Evolutionary conservation across 2,797 vertebrate genomes (phyloP).

Genomic region (Peromyscus nudipes): DNA sequence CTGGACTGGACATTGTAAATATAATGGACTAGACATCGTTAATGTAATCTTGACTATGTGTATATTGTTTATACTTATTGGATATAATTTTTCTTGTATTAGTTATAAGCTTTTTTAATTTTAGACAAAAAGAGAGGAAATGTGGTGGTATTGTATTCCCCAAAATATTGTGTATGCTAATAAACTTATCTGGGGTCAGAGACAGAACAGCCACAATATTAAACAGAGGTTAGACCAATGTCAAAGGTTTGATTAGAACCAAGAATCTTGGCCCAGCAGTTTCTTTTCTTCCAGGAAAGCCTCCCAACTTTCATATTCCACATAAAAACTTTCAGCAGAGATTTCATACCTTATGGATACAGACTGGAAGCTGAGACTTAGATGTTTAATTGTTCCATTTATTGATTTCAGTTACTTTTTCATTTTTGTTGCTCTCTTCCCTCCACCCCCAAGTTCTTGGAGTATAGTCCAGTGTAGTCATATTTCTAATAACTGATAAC

Average conservation of each 20-base stretch:
- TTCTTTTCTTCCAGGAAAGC: background rate
- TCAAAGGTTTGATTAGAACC: background rate
- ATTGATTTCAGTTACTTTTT: background rate
- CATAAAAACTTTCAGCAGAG: background rate
- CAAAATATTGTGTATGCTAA: too few species aligned
- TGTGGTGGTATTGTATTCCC: too few species aligned
- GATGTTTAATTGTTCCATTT: background rate
- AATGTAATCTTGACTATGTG: too few species aligned
- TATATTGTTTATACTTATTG: too few species aligned
- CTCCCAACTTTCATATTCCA: background rate
- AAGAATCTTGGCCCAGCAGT: background rate
- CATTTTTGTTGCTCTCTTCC: slow-evolving; percentile 33
- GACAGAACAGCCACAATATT: too few species aligned
- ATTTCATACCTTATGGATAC: background rate
- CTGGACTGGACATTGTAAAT: too few species aligned
- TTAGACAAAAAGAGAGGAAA: too few species aligned
- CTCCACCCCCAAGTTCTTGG: background rate
- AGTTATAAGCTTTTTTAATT: too few species aligned
- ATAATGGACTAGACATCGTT: too few species aligned
- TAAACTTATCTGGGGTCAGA: too few species aligned
- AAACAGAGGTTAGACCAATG: too few species aligned
- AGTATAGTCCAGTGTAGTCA: background rate
- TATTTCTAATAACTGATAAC: background rate
- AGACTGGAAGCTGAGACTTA: background rate
- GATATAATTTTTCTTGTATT: too few species aligned